Evolutionary conservation across 2,113 vertebrate species (phyloP).

Genomic region (Centropus bengalensis): DNA sequence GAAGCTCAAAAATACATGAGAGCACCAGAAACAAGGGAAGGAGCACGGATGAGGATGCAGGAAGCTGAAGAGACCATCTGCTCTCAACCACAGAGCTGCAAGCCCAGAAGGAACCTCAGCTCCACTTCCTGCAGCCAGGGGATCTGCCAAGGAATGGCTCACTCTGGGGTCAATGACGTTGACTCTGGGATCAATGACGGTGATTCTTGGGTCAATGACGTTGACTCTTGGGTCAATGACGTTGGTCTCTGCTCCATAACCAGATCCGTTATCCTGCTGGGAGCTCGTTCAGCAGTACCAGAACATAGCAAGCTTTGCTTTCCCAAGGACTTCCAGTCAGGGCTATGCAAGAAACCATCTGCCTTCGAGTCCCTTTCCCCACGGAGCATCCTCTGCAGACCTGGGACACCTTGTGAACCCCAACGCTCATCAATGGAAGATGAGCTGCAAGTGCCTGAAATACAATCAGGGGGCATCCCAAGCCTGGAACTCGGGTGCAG

Average conservation of each 20-base stretch:
- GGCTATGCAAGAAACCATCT: not conserved
- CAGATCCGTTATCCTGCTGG: not conserved
- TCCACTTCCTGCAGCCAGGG: not conserved
- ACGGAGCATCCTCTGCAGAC: not conserved
- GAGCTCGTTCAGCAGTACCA: not conserved
- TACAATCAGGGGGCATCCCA: rapidly evolving
- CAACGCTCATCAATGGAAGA: not conserved
- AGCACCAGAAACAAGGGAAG: not conserved
- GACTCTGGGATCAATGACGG: not conserved
- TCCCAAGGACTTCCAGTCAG: not conserved
- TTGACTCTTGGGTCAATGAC: no score
- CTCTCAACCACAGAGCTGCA: not conserved
- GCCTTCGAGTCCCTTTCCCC: not conserved
- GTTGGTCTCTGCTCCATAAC: not conserved
- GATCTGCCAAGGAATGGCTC: not conserved
- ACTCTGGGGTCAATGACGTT: not conserved
- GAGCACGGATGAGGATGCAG: not conserved
- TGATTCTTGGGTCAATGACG: no score
- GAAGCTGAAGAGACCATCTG: not conserved
- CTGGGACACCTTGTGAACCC: not conserved
- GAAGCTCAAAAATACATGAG: conserved; percentile 9
- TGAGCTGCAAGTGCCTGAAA: not conserved
- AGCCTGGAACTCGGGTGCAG: rapidly evolving
- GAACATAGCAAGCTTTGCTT: not conserved
- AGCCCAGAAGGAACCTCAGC: not conserved